Percentiles rank a stretch among this genome's conserved stretches.
Evolutionary conservation across 2,113 vertebrate species (phyloP).

Genomic region (Oceanodroma tethys): DNA sequence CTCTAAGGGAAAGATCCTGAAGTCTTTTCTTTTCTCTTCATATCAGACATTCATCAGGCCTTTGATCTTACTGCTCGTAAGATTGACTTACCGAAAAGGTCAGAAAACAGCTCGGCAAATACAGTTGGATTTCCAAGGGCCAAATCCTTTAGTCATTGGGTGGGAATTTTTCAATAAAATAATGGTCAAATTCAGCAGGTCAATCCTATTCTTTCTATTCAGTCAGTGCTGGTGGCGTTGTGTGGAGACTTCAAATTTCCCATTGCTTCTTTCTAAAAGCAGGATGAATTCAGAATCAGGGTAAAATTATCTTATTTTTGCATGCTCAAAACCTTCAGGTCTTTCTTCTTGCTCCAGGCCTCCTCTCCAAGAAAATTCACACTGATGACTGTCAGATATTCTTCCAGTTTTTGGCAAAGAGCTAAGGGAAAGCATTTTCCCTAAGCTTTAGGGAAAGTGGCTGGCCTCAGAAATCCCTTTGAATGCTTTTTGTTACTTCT

Average conservation of each 20-base stretch:
- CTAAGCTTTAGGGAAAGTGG: background rate
- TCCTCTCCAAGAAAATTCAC: background rate
- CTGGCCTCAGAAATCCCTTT: background rate
- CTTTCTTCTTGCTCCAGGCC: background rate
- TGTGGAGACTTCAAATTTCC: background rate
- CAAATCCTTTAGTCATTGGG: background rate
- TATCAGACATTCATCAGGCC: constrained; percentile 38
- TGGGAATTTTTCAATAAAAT: background rate
- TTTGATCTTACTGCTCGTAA: constrained; percentile 38
- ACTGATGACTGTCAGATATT: background rate
- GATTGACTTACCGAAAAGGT: background rate
- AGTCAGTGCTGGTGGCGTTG: background rate
- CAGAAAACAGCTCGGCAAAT: constrained; percentile 15
- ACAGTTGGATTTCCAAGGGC: background rate
- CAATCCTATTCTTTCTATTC: background rate
- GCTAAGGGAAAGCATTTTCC: background rate
- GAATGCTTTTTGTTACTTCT: background rate
- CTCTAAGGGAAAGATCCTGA: constrained; percentile 20
- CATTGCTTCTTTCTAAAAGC: background rate
- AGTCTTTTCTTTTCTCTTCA: constrained; percentile 36
- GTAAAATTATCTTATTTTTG: background rate
- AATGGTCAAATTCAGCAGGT: background rate
- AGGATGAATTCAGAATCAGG: background rate
- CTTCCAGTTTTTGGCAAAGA: background rate
- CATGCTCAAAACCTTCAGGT: background rate